A percentile compares a stretch with the other conserved stretches of the same genome.
phyloP scores from a whole-genome alignment of 2,797 vertebrate genomes.

The Silurus aristotelis region DNA sequence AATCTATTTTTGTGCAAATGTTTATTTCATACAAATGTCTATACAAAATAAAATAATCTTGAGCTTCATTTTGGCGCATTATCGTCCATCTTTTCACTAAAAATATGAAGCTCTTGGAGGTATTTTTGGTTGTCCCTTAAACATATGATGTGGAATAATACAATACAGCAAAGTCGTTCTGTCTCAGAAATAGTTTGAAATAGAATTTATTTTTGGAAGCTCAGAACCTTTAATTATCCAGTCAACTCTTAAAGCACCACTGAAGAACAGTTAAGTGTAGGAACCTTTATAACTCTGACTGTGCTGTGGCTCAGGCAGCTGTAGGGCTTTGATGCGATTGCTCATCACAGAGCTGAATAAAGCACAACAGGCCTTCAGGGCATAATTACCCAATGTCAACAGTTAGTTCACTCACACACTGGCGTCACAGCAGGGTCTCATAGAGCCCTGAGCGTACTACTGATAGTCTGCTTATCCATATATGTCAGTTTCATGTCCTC shows the following conservation, averaged over 20 bases:
- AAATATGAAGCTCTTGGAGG: not conserved
- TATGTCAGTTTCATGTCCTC: conserved; percentile 31
- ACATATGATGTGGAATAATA: not conserved
- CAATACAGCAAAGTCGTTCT: not conserved
- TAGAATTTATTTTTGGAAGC: not conserved
- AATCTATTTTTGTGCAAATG: not conserved
- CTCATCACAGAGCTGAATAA: conserved; percentile 64
- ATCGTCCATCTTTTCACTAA: not conserved
- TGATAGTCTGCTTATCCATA: conserved; percentile 36
- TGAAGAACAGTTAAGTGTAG: conserved; percentile 4
- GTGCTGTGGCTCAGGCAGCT: conserved; percentile 49
- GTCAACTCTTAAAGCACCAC: not conserved
- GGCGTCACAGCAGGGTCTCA: conserved; percentile 52
- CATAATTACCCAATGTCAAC: conserved; percentile 74
- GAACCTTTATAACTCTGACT: conserved; percentile 24
- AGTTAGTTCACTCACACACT: conserved; percentile 59
- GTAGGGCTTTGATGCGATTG: conserved; percentile 62
- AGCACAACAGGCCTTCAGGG: conserved; percentile 67
- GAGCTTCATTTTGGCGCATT: not conserved
- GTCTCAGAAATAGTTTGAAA: not conserved
- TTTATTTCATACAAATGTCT: not conserved
- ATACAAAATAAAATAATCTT: not conserved
- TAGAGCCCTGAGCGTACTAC: conserved; percentile 15
- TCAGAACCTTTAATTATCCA: not conserved
- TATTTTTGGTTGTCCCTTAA: not conserved